Evolutionary conservation across 2,888 invertebrate species (phyloP), one percentile per base, ranked within the genome.

Genomic region (Chaetogeoica ovagalla): DNA sequence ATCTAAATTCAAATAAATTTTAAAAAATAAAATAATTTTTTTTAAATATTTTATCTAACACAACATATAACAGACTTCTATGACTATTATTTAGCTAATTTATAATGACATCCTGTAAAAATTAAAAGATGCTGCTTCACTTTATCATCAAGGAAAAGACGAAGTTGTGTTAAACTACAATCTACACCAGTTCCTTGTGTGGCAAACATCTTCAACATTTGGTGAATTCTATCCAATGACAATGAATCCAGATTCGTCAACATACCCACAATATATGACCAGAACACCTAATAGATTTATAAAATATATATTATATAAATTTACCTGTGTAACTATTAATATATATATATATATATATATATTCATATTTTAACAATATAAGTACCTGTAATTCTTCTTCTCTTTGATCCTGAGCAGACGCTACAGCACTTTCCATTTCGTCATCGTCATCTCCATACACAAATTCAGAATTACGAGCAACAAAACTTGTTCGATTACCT

Each of bases 201-300:
- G 2, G 96, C 96, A 88, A 98, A 98, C 92, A 97, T 94, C 86
- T 96, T 95, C 82, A 98, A 87, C 96, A 97, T 97, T 85, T 96
- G 95, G 87, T 97, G 96, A 84, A 98, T 97, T 76, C 97, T 89
- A 84, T 97, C 97, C 83, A 97, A 87, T 0, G 96, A 94, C 85
- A 97, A 88, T 0, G 94, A 94, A 85, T 97, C 96, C 83, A 98
- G 88, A 88, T 98, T 98, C 17, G 96, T 96, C 81, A 98, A 87
- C 98, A 98, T 98, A 23, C 97, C 97, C 68, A 96, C 94, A 84
- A 98, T 96, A 85, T 97, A 98, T 0, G 96, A 95, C 98, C 98
- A 98, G 86, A 97, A 96, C 68, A 92, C 91, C 90, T 90, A 85
- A 60, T 48, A 85, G 87, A 85, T 65, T 59, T 23, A 84, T 81